Evolutionary conservation across 92 coral and sea anemone species (phyloP), one percentile per base, ranked within the genome.

Genomic region (Porites lobata): DNA sequence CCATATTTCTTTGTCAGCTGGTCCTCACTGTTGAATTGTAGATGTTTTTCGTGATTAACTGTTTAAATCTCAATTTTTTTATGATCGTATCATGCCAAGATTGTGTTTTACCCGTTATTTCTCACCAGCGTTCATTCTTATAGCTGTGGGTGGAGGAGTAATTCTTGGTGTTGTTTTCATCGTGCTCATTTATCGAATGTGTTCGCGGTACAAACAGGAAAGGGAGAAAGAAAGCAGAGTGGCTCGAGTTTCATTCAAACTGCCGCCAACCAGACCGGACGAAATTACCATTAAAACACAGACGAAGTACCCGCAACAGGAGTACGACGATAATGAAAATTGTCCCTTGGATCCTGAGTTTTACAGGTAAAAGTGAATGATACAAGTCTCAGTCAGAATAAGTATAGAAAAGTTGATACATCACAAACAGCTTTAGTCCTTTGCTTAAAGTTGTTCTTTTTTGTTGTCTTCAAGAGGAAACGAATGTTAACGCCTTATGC

Each of bases 121-220:
- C 17, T 76, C 79, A 57, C 19, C 63, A 83, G 89, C 50, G 11
- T 83, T 89, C 52, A 62, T 77, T 61, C 63, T 84, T 63, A 64
- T 69, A 9, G 89, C 81, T 68, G 85, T 89, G 1, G 59, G 32
- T 8, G 89, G 87, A 5, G 92, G 89, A 9, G 47, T 89, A 4
- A 11, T 75, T 7, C 21, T 69, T 76, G 89, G 92, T 3, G 85
- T 63, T 9, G 38, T 76, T 13, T 77, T 59, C 18, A 54, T 83
- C 62, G 18, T 89, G 5, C 22, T 63, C n/a, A 38, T 83, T 4
- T 89, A 71, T 54, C 83, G 78, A 50, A 32, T 75, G 74, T 72
- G 79, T 50, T 13, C 22, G 51, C 32, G 80, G 67, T 65, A 76
- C 69, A 74, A 84, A 63, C 64, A 53, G 10, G 73, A 84, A 29